phyloP scores from a whole-genome alignment of 1,140 invertebrate species.

The Drosophila setifemur region DNA sequence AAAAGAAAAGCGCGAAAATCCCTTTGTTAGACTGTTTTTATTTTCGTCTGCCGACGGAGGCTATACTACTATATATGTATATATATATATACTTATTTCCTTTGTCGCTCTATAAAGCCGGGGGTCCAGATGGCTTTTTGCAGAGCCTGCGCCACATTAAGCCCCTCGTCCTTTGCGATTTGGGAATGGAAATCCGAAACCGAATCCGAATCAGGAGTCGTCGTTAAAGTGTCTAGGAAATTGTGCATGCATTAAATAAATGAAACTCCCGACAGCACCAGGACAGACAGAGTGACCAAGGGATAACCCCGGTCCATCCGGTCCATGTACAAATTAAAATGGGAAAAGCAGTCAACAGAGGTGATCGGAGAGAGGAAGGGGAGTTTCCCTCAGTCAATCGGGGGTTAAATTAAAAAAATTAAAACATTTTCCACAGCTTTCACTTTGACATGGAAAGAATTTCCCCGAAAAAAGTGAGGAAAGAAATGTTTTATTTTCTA shows the following conservation, averaged over 20 bases:
- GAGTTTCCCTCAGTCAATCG: too few relatives aligned
- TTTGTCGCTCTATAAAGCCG: slow-evolving; percentile 38
- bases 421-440: neutral
- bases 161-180: slow-evolving; percentile 23
- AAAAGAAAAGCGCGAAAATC: slow-evolving; percentile 67
- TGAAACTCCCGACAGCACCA: slow-evolving; percentile 57
- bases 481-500: neutral
- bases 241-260: slow-evolving; percentile 81
- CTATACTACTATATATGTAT: slow-evolving; percentile 57
- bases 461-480: neutral
- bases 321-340: slow-evolving; percentile 52
- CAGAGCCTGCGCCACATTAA: slow-evolving; percentile 49
- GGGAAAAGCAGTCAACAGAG: slow-evolving; percentile 25
- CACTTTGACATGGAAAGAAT: neutral
- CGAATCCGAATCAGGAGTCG: slow-evolving; percentile 77
- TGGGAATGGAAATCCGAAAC: slow-evolving; percentile 57
- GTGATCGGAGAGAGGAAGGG: neutral
- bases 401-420: neutral
- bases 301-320: slow-evolving; percentile 2
- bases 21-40: slow-evolving; percentile 77
- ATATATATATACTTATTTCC: slow-evolving; percentile 61
- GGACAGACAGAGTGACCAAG: slow-evolving; percentile 49
- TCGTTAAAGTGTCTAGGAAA: slow-evolving; percentile 79
- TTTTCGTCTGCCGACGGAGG: slow-evolving; percentile 66
- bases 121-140: slow-evolving; percentile 28